These are phyloP conservation scores for Eupithecia inturbata DNA, from an alignment of 2,888 invertebrate genomes.

Conservation along the genomic window DNA sequence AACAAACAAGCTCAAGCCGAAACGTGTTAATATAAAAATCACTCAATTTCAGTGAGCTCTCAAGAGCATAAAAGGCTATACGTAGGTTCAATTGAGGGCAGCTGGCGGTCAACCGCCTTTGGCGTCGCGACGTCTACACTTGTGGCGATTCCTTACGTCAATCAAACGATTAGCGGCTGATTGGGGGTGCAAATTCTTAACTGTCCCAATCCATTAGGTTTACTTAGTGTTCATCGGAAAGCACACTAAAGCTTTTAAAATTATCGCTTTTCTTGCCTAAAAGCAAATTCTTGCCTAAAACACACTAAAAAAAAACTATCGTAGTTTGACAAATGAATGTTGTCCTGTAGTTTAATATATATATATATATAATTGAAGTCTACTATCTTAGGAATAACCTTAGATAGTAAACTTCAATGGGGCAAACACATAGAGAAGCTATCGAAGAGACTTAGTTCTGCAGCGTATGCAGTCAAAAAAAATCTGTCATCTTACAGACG, in stretches of 20 bases:
- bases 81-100: conserved; percentile 7
- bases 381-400: too few species aligned
- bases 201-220: not conserved
- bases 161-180: conserved; percentile 36
- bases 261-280: not conserved
- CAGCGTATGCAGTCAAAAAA: too few species aligned
- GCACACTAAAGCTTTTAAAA: not conserved
- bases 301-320: too few species aligned
- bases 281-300: too few species aligned
- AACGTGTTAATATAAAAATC: not conserved
- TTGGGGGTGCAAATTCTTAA: conserved; percentile 8
- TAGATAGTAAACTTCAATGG: too few species aligned
- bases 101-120: conserved; percentile 33
- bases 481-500: too few species aligned
- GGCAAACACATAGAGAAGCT: too few species aligned
- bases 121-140: conserved; percentile 52
- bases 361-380: too few species aligned
- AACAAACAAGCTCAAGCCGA: not conserved
- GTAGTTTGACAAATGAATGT: too few species aligned
- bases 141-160: conserved; percentile 31
- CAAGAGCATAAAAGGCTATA: not conserved
- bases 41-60: not conserved
- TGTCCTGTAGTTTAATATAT: too few species aligned
- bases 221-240: not conserved
- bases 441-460: too few species aligned